Evolutionary conservation across 2,113 vertebrate species (phyloP).

Genomic region (Clarias macrocephalus): DNA sequence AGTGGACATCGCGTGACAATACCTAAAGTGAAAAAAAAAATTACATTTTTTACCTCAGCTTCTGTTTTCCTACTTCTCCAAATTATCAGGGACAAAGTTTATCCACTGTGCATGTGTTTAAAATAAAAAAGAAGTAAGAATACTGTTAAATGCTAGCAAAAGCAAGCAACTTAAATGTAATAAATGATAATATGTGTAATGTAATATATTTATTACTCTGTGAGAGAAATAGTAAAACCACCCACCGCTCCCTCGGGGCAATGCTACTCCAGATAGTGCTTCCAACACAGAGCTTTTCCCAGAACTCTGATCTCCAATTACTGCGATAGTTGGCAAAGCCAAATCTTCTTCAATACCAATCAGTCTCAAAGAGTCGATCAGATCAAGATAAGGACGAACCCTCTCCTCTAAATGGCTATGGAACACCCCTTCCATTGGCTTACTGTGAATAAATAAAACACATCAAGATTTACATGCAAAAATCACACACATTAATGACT

Average conservation of each 20-base stretch:
- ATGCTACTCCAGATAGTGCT: slow-evolving; percentile 59
- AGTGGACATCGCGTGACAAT: slow-evolving; percentile 61
- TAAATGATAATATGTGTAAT: not conserved
- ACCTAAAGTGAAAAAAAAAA: slow-evolving; percentile 41
- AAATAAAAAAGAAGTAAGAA: not conserved
- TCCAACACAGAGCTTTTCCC: slow-evolving; percentile 64
- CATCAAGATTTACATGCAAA: not conserved
- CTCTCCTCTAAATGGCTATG: slow-evolving; percentile 44
- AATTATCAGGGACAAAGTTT: not conserved
- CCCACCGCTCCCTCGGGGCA: slow-evolving; percentile 60
- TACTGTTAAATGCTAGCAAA: not conserved
- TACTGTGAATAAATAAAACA: not conserved
- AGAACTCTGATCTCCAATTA: slow-evolving; percentile 56
- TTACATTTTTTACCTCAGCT: not conserved
- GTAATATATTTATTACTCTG: not conserved
- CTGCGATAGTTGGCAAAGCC: slow-evolving; percentile 53
- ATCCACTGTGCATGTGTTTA: rapidly evolving
- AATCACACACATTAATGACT: not conserved
- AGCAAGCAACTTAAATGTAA: not conserved
- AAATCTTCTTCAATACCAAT: slow-evolving; percentile 54
- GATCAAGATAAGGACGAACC: slow-evolving; percentile 53
- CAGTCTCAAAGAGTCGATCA: slow-evolving; percentile 51
- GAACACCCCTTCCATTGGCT: slow-evolving; percentile 36
- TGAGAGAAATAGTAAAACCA: not conserved
- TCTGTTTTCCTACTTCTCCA: not conserved